Base-by-base conservation (phyloP, 2,888 invertebrate species). In the Rhingia rostrata region DNA sequence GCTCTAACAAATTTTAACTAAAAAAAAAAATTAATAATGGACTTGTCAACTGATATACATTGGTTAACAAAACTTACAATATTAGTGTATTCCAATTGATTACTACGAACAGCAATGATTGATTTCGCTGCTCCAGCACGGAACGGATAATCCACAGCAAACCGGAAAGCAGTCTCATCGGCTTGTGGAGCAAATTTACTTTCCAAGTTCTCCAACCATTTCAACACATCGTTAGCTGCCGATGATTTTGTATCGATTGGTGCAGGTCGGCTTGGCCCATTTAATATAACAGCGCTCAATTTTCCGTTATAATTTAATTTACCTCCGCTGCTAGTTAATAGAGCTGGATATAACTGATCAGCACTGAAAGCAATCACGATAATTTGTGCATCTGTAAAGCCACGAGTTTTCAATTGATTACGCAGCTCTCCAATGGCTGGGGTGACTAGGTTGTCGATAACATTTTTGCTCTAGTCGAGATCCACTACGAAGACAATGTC, bases 401-500 rank as follows among this genome's bases (percentile, higher is more conserved):
- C 89, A 35, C 91, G 91, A 3, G 51, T 77, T 69, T 90, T 90
- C 0, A 91, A 87, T 0, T 90, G 88, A 41, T 89, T 89, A 2
- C 90, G 89, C 3, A 91, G 86, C 14, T 90, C 89, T 2, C 80
- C 86, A 7, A 91, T 88, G 0, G 89, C 86, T 0, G 90, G 89
- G 0, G 89, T 88, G 9, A 91, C 86, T 2, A 92, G 86, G 61
- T 89, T 88, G 37, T 92, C 92, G 87, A 92, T 88, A 0, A 93
- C 92, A 9, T 91, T 90, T 2, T 89, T 87, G 0, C 63, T 86
- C 0, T 88, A 86, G 37, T 87, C 89, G 1, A 90, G 54, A 88
- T 98, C 97, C 7, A 97, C 93, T 0, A 95, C 93, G 70, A 98
- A 92, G 0, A 98, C 92, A 73, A 98, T 93, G 89, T 98, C 98